phyloP scores from a whole-genome alignment of 2,888 invertebrate species.

The Formica aserva region DNA sequence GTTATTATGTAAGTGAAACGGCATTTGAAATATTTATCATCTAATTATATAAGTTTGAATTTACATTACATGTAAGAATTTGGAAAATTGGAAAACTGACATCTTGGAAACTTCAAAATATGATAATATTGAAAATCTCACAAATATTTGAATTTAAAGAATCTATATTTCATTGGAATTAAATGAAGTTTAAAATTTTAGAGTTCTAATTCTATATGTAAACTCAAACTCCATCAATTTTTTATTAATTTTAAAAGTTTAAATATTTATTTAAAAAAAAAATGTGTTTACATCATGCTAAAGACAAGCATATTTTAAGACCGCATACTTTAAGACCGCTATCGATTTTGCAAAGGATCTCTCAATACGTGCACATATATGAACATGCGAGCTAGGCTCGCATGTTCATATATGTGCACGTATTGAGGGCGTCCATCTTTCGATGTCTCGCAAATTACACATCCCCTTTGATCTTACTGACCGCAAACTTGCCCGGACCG shows the following conservation, averaged over 20 bases:
- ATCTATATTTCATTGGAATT: background rate
- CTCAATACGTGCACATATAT: conserved; percentile 9
- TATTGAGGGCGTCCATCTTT: conserved; percentile 35
- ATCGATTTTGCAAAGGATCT: conserved; percentile 31
- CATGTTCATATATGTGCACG: too few relatives aligned
- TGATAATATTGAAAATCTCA: background rate
- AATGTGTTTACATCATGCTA: background rate
- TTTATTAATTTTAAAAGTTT: background rate
- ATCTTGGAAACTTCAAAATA: background rate
- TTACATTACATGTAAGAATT: background rate
- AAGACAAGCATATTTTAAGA: background rate
- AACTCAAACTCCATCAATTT: background rate
- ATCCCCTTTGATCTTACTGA: conserved; percentile 67
- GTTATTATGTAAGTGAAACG: background rate
- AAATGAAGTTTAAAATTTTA: background rate
- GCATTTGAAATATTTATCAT: background rate
- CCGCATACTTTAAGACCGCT: background rate
- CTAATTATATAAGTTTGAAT: background rate
- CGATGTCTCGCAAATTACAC: conserved; percentile 63
- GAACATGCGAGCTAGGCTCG: background rate
- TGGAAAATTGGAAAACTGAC: background rate
- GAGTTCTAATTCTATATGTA: background rate
- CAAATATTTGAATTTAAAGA: background rate
- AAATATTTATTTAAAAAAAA: background rate
- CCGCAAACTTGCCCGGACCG: conserved; percentile 60